These are phyloP conservation scores for Lobophora halterata DNA, from an alignment of 2,888 invertebrate species.

Conservation along the genomic window DNA sequence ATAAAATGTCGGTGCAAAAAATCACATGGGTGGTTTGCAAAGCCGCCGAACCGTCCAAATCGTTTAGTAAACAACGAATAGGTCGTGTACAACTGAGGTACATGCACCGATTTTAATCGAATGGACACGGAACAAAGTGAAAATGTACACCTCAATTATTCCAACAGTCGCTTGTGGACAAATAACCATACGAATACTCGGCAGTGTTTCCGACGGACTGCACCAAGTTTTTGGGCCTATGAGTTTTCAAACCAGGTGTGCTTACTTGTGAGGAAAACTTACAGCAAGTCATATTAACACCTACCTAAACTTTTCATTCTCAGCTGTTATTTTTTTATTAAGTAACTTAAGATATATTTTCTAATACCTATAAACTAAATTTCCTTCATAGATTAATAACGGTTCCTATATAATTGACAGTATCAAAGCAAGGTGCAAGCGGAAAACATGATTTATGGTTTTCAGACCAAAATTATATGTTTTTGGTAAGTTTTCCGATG, in stretches of 20 bases:
- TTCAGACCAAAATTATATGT: too few species aligned
- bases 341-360: too few species aligned
- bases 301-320: background rate
- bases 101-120: slow-evolving; percentile 80
- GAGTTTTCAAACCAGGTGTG: slow-evolving; percentile 3
- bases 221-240: slow-evolving; percentile 22
- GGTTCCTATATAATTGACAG: too few species aligned
- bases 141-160: slow-evolving; percentile 81
- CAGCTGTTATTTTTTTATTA: too few species aligned
- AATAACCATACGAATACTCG: slow-evolving; percentile 61
- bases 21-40: slow-evolving; percentile 55
- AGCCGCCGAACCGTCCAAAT: slow-evolving; percentile 76
- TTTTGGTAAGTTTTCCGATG: too few species aligned
- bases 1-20: slow-evolving; percentile 47
- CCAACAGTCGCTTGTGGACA: slow-evolving; percentile 70
- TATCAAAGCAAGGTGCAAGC: too few species aligned
- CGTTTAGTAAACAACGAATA: slow-evolving; percentile 80
- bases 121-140: slow-evolving; percentile 80
- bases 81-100: slow-evolving; percentile 75
- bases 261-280: background rate
- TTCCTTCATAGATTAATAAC: too few species aligned
- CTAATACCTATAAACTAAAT: too few species aligned
- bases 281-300: background rate
- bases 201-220: slow-evolving; percentile 43
- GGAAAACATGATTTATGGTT: too few species aligned